Base-by-base conservation (phyloP, 2,888 invertebrate species). In the Cyclophora punctaria region DNA sequence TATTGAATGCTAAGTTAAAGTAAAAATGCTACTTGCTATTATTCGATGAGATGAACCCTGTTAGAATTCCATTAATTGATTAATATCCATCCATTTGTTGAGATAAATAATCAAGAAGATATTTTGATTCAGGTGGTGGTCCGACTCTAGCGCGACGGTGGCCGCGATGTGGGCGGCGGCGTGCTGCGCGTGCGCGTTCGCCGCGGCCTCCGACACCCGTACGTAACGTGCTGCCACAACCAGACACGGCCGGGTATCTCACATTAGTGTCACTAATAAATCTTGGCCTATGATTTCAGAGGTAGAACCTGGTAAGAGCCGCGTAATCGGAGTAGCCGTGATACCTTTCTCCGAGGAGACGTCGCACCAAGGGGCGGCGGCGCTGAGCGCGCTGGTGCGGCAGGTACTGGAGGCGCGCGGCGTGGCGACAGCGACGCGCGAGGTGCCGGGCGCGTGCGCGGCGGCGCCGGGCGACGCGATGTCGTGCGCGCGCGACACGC, bases 401-500 rank as follows among this genome's bases (percentile, higher is more conserved):
- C 57, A 53, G 35, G 62, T 57, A 52, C 61, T 73, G 53, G 64
- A 50, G 58, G 64, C 48, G 67, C 66, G 65, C 41, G 78, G 73
- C 20, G 61, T 67, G 48, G 55, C 48, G 37, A 68, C 72, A 20
- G 55, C 48, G 37, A 68, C 72, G 33, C 49, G 34, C 3, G 41
- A 48, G 7, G 57, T 44, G 48, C 51, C 60, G 49, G 61, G 62
- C 20, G 33, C 33, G 55, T 50, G 50, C 55, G 65, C 55, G 45
- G 4, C 52, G 47, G 61, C 65, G 48, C 67, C 67, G 35, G 56
- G 55, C 49, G 37, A 37, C 37, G 37, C 37, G 37, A 4, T 5
- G 37, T 4, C 37, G 37, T 90, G 45, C 78, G 93, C 66, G 7
- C 54, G 53, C 3, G 58, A 51, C 3, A 57, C 67, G 53, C 66